Conservation (phyloP, 1,140 invertebrate species). For the Lepidostoma basale region DNA sequence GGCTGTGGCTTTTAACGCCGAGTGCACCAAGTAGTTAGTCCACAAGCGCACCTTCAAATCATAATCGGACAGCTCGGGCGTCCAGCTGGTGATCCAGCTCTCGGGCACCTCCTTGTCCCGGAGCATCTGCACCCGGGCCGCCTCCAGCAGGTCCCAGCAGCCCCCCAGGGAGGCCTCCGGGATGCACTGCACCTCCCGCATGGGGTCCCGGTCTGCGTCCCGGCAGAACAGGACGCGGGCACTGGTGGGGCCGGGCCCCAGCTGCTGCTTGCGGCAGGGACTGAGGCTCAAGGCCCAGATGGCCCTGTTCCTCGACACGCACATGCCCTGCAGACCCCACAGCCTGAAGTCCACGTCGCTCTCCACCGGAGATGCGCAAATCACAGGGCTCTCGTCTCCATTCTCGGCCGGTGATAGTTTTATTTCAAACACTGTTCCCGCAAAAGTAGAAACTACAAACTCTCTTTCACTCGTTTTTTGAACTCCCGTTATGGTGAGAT, state of each 20-base stretch:
- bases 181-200: not conserved
- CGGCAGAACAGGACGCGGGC: not conserved
- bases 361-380: not conserved
- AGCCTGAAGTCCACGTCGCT: slow-evolving; percentile 10
- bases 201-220: not conserved
- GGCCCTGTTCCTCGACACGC: slow-evolving; percentile 6
- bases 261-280: slow-evolving; percentile 3
- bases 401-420: not conserved
- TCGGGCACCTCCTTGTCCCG: not conserved
- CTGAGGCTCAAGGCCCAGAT: slow-evolving; percentile 16
- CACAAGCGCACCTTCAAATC: slow-evolving; percentile 21
- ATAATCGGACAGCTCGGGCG: not conserved
- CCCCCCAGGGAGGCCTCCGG: not conserved
- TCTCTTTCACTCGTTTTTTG: not conserved
- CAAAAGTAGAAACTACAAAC: slow-evolving; percentile 8
- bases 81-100: not conserved
- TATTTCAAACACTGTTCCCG: not conserved
- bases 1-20: not conserved
- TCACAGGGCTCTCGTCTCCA: too few species aligned
- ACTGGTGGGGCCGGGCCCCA: not conserved
- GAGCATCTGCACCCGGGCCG: not conserved
- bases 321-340: slow-evolving; percentile 15
- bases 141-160: slow-evolving; percentile 26
- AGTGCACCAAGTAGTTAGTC: not conserved
- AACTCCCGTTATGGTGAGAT: slow-evolving; percentile 14